These are phyloP conservation scores for Pyrrhura leucotis DNA, from an alignment of 2,797 vertebrate species.

Conservation along the genomic window DNA sequence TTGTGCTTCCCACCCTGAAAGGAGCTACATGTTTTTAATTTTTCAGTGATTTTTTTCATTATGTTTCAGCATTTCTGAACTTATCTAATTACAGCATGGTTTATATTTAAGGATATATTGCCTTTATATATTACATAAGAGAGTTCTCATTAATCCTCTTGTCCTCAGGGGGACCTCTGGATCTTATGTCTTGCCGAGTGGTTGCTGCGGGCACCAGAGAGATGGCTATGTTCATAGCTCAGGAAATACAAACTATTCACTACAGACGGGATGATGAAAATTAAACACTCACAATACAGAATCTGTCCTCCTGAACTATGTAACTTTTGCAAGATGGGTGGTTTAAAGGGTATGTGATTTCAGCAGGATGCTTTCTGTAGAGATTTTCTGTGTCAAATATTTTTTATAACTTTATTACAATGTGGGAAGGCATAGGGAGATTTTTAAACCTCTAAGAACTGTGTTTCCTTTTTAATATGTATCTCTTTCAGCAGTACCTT, in stretches of 20 bases:
- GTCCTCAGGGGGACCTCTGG: constrained; percentile 83
- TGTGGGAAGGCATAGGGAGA: constrained; percentile 26
- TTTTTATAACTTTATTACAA: constrained; percentile 62
- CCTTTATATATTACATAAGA: not conserved
- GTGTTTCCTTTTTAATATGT: constrained; percentile 57
- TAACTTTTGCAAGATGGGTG: not conserved
- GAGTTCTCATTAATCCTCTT: constrained; percentile 21
- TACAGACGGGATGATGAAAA: constrained; percentile 82
- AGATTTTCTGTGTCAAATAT: constrained; percentile 58
- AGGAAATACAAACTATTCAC: constrained; percentile 84
- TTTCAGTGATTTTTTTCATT: not conserved
- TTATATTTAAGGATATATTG: not conserved
- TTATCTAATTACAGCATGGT: not conserved
- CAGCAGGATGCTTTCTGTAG: not conserved
- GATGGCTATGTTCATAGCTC: constrained; percentile 83
- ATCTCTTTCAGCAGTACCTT: constrained; percentile 47
- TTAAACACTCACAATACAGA: not conserved
- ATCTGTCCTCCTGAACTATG: not conserved
- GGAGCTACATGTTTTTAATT: not conserved
- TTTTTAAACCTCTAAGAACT: constrained; percentile 40
- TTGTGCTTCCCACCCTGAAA: not conserved
- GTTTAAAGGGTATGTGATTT: constrained; percentile 14
- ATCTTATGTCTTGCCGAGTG: constrained; percentile 88
- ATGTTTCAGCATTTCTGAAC: not conserved
- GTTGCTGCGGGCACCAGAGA: constrained; percentile 84